These are phyloP conservation scores for Hesperia comma DNA, from an alignment of 2,888 invertebrate species.

Conservation along the genomic window DNA sequence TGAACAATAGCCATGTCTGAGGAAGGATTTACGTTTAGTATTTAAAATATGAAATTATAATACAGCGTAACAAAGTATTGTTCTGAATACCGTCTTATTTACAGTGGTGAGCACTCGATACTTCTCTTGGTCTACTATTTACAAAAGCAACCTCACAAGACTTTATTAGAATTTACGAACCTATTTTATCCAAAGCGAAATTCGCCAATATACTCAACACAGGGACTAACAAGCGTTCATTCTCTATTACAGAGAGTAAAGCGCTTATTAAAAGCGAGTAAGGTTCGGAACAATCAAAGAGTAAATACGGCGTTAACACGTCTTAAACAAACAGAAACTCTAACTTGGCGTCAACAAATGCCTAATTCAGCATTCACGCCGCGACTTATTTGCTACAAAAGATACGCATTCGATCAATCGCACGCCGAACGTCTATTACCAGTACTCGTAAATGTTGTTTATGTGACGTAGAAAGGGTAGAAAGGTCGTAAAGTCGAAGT, in stretches of 20 bases:
- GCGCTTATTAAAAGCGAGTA: background rate
- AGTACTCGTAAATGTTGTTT: background rate
- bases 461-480: slow-evolving; percentile 1
- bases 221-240: background rate
- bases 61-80: no score
- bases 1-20: no score
- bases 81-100: no score
- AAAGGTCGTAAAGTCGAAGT: slow-evolving; percentile 1
- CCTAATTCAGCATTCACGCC: slow-evolving; percentile 6
- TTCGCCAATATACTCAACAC: no score
- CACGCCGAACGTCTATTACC: background rate
- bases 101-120: no score
- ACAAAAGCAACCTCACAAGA: no score
- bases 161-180: no score
- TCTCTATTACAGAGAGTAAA: background rate
- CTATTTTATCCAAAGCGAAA: no score
- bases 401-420: slow-evolving; percentile 1
- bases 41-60: no score
- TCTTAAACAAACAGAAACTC: background rate
- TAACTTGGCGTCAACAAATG: background rate
- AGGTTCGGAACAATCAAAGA: background rate
- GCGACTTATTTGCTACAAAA: background rate
- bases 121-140: no score
- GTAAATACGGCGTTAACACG: background rate
- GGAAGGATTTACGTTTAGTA: no score